These are phyloP conservation scores for Cyprinella venusta DNA, from an alignment of 2,797 vertebrate genomes.

Conservation along the genomic window DNA sequence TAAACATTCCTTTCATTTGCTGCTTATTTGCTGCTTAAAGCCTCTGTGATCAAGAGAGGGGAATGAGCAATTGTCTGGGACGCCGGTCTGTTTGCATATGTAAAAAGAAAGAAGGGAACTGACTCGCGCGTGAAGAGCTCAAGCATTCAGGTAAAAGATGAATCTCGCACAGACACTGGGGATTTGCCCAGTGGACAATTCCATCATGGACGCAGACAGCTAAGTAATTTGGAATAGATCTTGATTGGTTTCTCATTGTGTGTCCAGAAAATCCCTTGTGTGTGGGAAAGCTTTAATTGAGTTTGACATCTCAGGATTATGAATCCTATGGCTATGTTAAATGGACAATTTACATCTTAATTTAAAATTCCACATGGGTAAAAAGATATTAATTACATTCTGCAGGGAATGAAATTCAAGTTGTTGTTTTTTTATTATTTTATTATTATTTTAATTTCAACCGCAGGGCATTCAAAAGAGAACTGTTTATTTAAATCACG, in stretches of 20 bases:
- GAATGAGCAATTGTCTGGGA: conserved; percentile 41
- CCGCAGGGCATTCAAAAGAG: conserved; percentile 73
- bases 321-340: conserved; percentile 86
- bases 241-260: conserved; percentile 80
- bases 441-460: conserved; percentile 75
- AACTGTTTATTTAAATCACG: conserved; percentile 71
- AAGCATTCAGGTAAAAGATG: conserved; percentile 55
- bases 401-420: conserved; percentile 75
- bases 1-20: conserved; percentile 49
- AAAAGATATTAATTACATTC: conserved; percentile 85
- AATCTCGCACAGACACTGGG: conserved; percentile 39
- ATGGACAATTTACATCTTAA: conserved; percentile 85
- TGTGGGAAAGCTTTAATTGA: conserved; percentile 82
- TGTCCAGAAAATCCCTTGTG: conserved; percentile 71
- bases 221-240: conserved; percentile 62
- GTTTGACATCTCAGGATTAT: conserved; percentile 80
- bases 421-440: conserved; percentile 68
- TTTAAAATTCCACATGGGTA: conserved; percentile 85
- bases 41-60: conserved; percentile 41
- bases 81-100: conserved; percentile 55
- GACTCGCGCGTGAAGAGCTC: conserved; percentile 46
- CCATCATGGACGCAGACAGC: conserved; percentile 45
- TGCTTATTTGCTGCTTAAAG: conserved; percentile 53
- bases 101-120: conserved; percentile 53
- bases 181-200: conserved; percentile 60